Conservation (phyloP, 2,113 vertebrate genomes). For the Platycercus adscitus region DNA sequence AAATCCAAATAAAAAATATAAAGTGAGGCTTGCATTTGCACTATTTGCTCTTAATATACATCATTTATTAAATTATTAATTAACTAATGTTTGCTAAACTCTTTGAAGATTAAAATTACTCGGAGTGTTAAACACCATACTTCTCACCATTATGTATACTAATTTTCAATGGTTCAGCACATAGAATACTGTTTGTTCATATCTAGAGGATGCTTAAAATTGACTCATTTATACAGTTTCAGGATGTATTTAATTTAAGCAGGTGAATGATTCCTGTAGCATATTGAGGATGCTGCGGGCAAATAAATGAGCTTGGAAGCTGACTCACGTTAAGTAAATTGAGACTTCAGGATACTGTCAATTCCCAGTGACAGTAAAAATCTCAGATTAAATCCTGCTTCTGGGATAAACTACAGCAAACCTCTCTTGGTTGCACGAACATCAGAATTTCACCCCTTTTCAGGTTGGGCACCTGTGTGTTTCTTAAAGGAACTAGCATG, state of each 20-base stretch:
- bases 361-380: background rate
- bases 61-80: conserved; percentile 44
- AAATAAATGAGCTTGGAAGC: conserved; percentile 7
- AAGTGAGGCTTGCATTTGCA: background rate
- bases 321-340: background rate
- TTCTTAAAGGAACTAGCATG: rapidly evolving
- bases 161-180: conserved; percentile 27
- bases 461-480: rapidly evolving
- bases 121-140: conserved; percentile 13
- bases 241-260: conserved; percentile 11
- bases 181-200: background rate
- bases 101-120: conserved; percentile 35
- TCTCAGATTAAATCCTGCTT: background rate
- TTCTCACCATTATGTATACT: background rate
- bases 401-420: background rate
- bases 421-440: rapidly evolving
- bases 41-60: conserved; percentile 6
- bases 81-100: background rate
- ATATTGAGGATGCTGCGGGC: background rate
- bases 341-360: background rate
- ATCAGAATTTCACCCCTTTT: background rate
- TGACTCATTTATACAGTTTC: conserved; percentile 47
- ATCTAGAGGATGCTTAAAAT: conserved; percentile 51
- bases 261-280: conserved; percentile 25
- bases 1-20: background rate